Evolutionary conservation across 2,888 invertebrate species (phyloP).

Genomic region (Muschampia plurimacula): DNA sequence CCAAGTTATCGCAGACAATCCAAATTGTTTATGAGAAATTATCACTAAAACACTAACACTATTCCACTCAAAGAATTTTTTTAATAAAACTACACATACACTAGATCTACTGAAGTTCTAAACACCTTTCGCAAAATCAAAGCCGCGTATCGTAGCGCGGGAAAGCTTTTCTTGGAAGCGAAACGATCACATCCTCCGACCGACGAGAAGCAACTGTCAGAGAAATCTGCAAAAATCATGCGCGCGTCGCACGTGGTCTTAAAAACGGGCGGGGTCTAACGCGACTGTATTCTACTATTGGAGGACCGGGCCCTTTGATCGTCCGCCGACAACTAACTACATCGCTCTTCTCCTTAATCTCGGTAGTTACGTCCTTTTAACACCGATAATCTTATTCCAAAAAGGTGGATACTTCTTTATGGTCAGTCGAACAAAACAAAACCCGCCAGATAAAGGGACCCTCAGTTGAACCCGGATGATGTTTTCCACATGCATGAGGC

Average conservation of each 20-base stretch:
- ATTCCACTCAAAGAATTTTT: slow-evolving; percentile 15
- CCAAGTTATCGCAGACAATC: slow-evolving; percentile 47
- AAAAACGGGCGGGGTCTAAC: slow-evolving; percentile 66
- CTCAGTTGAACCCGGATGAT: slow-evolving; percentile 51
- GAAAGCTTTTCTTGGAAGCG: slow-evolving; percentile 47
- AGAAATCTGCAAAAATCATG: slow-evolving; percentile 61
- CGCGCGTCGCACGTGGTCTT: slow-evolving; percentile 83
- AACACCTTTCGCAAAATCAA: slow-evolving; percentile 51
- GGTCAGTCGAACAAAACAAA: slow-evolving; percentile 69
- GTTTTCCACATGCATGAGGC: slow-evolving; percentile 61
- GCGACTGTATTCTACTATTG: slow-evolving; percentile 62
- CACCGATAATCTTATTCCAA: slow-evolving; percentile 85
- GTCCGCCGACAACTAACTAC: slow-evolving; percentile 82
- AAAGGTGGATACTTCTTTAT: slow-evolving; percentile 78
- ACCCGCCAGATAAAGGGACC: slow-evolving; percentile 56
- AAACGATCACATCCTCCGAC: slow-evolving; percentile 51
- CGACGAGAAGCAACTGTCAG: slow-evolving; percentile 67
- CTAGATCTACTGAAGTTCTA: slow-evolving; percentile 47
- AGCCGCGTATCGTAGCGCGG: slow-evolving; percentile 46
- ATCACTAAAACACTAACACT: slow-evolving; percentile 51
- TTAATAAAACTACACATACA: slow-evolving; percentile 9
- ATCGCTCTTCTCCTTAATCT: slow-evolving; percentile 83
- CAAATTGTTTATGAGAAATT: slow-evolving; percentile 50
- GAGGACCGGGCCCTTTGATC: slow-evolving; percentile 75
- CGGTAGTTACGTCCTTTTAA: slow-evolving; percentile 84